A percentile compares a stretch with the other conserved stretches of the same genome.
These are phyloP conservation scores for Opisthocomus hoazin DNA, from an alignment of 2,113 vertebrate species.

Conservation along the genomic window DNA sequence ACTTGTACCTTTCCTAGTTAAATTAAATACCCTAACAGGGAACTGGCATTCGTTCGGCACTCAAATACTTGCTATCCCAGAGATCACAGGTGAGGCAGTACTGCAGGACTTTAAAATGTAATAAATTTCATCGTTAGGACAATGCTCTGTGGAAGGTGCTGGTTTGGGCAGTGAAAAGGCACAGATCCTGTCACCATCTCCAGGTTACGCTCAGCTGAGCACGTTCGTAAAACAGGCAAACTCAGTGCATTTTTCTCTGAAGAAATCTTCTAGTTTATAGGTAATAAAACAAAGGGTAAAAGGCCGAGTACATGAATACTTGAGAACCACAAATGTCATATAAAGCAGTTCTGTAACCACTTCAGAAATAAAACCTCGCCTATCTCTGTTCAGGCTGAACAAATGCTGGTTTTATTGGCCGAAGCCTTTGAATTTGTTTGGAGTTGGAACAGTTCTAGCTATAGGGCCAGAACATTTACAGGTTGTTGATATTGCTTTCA, in stretches of 20 bases:
- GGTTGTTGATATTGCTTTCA: not conserved
- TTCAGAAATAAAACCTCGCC: not conserved
- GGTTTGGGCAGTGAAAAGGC: not conserved
- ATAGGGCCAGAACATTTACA: fast-evolving
- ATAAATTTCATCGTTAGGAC: not conserved
- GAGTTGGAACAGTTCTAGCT: not conserved
- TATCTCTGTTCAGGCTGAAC: not conserved
- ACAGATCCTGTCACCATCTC: not conserved
- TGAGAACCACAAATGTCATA: not conserved
- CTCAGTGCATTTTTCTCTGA: not conserved
- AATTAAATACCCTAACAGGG: not conserved
- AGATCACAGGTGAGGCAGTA: not conserved
- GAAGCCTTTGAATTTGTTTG: not conserved
- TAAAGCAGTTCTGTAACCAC: not conserved
- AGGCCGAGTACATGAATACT: no score
- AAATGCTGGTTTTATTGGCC: not conserved
- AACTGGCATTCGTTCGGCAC: not conserved
- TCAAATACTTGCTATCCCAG: not conserved
- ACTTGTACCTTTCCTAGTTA: not conserved
- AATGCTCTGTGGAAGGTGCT: not conserved
- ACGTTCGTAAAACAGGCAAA: fast-evolving
- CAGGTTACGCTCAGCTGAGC: not conserved
- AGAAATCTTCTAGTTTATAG: not conserved
- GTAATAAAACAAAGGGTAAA: not conserved
- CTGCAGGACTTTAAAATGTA: not conserved